Evolutionary conservation across 2,797 vertebrate species (phyloP), one percentile per base, ranked within the genome.

Genomic region (Thamnophis elegans): DNA sequence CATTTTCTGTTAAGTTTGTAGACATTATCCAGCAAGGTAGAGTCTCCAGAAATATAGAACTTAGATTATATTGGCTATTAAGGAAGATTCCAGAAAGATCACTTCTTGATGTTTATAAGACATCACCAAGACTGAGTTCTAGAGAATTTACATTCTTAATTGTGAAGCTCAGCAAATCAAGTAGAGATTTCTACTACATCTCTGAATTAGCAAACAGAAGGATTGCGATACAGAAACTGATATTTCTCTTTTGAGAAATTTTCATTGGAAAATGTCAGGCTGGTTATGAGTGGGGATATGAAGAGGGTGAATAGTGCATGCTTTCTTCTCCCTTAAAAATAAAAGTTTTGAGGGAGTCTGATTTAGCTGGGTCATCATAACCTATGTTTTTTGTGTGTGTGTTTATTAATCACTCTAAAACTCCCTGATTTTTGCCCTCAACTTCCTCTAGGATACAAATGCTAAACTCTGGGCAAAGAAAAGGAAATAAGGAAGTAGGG

Each of bases 401-500:
- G 82, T 91, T 56, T 36, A 86, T 89, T 87, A 93, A 93, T 93
- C 94, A 73, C 82, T 56, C 86, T 5, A 8, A 55, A 94, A 88
- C 18, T 8, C 51, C 13, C 42, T 18, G 51, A 16, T 60, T 92
- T 85, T 54, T 0, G 0, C 88, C 93, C 91, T 32, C 47, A 82
- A 53, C 88, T 89, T 89, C 56, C 94, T 93, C 91, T 85, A 86
- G 86, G 90, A 89, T 78, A 73, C 91, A 92, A 91, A 92, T 85
- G 87, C 96, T 90, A 90, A 92, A 10, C 0, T 82, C 91, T 95
- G 85, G 91, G 91, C 0, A n/a, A 96, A 93, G 89, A 62, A 82
- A 6, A 90, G 73, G 78, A 93, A 92, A 28, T 12, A 90, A 47
- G 59, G 20, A 32, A 82, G 90, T 93, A 94, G 93, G 65, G n/a